Base-by-base conservation (phyloP, 2,113 vertebrate genomes). In the Channa maculata region DNA sequence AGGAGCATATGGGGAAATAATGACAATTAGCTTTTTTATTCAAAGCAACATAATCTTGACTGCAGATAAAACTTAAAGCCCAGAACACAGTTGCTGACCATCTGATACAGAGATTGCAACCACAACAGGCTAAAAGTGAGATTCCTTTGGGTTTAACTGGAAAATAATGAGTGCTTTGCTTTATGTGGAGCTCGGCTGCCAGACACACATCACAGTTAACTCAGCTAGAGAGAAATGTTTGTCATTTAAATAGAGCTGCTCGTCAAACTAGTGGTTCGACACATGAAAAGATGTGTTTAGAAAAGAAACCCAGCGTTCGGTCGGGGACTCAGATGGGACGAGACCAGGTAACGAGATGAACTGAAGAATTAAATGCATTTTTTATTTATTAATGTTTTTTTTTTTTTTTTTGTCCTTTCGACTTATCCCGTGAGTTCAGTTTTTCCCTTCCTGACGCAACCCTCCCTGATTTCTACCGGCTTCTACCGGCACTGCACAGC, bases 81-180 rank as follows among this genome's bases (percentile, higher is more conserved):
- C 24, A 24, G 24, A 24, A 24, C 24, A 39, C 37, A 41, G 10
- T 41, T 33, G 41, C 5, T 49, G 48, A 54, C 52, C 52, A 12
- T 54, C 52, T 34, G 33, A 54, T 57, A 7, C 3, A 49, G 2
- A n/a, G 48, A 49, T 15, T 8, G n/a, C 15, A 67, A 55, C 15
- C 41, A 44, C 8, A 44, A 51, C 13, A 43, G 5, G 11, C 3
- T 52, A 6, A 5, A 12, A 24, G 1, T 24, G 44, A 36, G 57
- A 77, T 54, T 71, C 24, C 15, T 39, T 51, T 46, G 49, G 62
- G 37, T 78, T 80, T 83, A 85, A 83, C 73, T 68, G 75, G 65
- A 83, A 85, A 85, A 73, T 85, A 89, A 87, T 79, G 79, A 83
- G 70, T 8, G 67, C 59, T 59, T 58, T 77, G 61, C 66, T 41